Evolutionary conservation across 2,797 vertebrate genomes (phyloP), one percentile per base, ranked within the genome.

Genomic region (Xenops minutus): DNA sequence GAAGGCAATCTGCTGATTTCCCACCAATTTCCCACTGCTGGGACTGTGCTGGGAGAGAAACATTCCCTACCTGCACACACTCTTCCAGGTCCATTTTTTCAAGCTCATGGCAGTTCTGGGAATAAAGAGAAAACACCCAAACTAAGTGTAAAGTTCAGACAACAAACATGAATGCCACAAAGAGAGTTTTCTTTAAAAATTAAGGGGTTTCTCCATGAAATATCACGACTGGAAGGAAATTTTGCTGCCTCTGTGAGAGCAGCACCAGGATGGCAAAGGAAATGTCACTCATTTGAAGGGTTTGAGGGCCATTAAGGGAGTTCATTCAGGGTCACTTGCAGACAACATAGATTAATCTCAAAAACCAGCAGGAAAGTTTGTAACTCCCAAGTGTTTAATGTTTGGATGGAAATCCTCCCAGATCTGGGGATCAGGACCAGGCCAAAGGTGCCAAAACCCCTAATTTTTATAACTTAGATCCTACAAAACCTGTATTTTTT

Each of bases 81-180:
- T 99, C 99, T 95, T 99, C 99, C 96, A 99, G 98, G 98, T 99
- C 99, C 99, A 99, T 99, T 97, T 99, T 99, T 97, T 99, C 99
- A 85, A 99, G 98, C 89, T 99, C 99, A 39, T 99, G 99, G 97
- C 99, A 99, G 96, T 99, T 99, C 99, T 99, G 75, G 49, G 96
- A 93, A 82, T 62, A 93, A 92, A 86, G 10, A 76, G 62, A 89
- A 96, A 75, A 83, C 11, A 68, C 7, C 54, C 39, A 6, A 0
- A 10, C 11, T 69, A n/a, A 92, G 79, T 8, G 63, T 39, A 4
- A 75, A 66, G 66, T 9, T 30, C 58, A 78, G 56, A 3, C 24
- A 68, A 13, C 7, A 32, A 17, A 51, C 13, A 39, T 7, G 44
- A 41, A 44, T 6, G 41, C 23, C 48, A 12, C 1, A 15, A 58